Evolutionary conservation across 2,113 vertebrate genomes (phyloP).

Genomic region (Ammodytes dubius): DNA sequence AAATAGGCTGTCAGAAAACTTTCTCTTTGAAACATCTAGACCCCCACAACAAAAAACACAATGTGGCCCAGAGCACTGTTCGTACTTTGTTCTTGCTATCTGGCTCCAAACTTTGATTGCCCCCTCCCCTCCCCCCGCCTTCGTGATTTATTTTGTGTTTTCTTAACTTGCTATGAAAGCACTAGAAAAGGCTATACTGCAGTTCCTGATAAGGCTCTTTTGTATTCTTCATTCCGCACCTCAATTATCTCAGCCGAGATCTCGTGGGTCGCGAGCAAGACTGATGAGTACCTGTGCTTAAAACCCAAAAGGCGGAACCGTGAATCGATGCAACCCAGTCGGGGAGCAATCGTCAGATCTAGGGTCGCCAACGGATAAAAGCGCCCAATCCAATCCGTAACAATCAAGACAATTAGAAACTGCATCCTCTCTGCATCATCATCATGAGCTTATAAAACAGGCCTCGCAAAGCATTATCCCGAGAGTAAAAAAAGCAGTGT

Average conservation of each 20-base stretch:
- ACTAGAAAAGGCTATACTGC: conserved; percentile 38
- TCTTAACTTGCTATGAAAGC: conserved; percentile 55
- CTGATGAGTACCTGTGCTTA: conserved; percentile 37
- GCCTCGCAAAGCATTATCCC: background rate
- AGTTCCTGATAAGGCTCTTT: conserved; percentile 47
- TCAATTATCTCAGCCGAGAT: conserved; percentile 55
- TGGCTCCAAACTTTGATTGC: conserved; percentile 54
- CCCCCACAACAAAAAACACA: background rate
- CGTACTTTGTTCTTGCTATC: conserved; percentile 42
- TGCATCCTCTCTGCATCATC: conserved; percentile 4
- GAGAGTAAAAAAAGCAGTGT: background rate
- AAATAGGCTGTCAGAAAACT: conserved; percentile 37
- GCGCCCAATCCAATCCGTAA: conserved; percentile 4
- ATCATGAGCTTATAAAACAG: conserved; percentile 9
- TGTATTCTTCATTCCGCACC: conserved; percentile 48
- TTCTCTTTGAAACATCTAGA: conserved; percentile 43
- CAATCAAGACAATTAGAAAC: conserved; percentile 25
- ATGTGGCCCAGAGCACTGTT: conserved; percentile 31
- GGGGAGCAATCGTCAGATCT: conserved; percentile 3
- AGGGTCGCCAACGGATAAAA: conserved; percentile 27
- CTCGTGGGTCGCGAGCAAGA: conserved; percentile 29
- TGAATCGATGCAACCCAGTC: conserved; percentile 38
- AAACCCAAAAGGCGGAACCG: conserved; percentile 36
- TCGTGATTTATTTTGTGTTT: conserved; percentile 55
- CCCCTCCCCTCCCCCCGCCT: background rate